Evolutionary conservation across 2,797 vertebrate species (phyloP).

Genomic region (Chaetophractus vellerosus): DNA sequence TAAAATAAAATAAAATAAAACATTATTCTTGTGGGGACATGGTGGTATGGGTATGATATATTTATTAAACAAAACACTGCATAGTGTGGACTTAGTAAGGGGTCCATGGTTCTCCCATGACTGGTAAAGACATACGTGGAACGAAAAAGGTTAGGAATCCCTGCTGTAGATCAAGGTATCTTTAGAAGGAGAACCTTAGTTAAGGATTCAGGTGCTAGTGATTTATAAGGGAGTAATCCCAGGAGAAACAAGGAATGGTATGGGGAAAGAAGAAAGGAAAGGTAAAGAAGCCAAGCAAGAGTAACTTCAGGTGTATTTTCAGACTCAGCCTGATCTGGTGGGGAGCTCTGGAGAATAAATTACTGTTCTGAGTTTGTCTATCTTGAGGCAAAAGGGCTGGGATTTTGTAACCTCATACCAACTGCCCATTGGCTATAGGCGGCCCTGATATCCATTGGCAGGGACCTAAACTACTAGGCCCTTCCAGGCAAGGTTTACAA

Average conservation of each 20-base stretch:
- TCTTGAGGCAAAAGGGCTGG: background rate
- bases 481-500: background rate
- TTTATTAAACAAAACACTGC: no score
- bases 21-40: no score
- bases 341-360: background rate
- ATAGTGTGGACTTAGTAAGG: no score
- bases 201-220: background rate
- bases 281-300: background rate
- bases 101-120: no score
- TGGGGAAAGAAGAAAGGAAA: background rate
- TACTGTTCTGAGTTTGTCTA: background rate
- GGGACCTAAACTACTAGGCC: background rate
- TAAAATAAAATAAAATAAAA: no score
- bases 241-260: background rate
- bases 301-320: background rate
- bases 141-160: no score
- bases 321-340: background rate
- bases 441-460: background rate
- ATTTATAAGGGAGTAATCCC: background rate
- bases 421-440: background rate
- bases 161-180: no score
- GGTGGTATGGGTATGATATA: no score
- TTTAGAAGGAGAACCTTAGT: background rate
- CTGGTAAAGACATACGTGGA: no score
- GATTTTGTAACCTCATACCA: background rate